Conservation (phyloP, 2,113 vertebrate species). For the Tringa solitaria region DNA sequence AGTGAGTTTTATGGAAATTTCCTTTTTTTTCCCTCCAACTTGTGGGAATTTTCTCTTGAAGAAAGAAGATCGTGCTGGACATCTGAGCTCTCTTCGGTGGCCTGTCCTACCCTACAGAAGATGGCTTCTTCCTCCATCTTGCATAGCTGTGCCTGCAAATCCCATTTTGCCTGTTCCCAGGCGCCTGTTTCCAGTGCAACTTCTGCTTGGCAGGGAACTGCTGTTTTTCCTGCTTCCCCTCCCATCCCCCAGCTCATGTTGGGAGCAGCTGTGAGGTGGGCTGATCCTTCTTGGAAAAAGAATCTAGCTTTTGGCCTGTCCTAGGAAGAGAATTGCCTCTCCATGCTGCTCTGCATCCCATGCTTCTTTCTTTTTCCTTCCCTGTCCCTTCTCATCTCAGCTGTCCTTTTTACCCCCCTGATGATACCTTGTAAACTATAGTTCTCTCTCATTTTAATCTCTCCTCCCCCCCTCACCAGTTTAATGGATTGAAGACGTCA, state of each 20-base stretch:
- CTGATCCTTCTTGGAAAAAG: background rate
- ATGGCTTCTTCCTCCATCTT: background rate
- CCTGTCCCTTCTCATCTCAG: background rate
- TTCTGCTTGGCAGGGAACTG: conserved; percentile 7
- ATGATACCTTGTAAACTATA: background rate
- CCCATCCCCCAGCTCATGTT: background rate
- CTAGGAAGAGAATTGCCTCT: background rate
- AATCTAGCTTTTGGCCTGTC: background rate
- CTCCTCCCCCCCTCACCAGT: too few species aligned
- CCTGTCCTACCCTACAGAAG: background rate
- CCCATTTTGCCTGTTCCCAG: background rate
- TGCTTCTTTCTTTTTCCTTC: background rate
- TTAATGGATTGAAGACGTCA: background rate
- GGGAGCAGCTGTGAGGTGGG: conserved; percentile 10
- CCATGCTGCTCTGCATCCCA: background rate
- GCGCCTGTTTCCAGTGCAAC: background rate
- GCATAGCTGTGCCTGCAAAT: background rate
- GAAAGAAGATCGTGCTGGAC: background rate
- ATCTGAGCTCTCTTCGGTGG: background rate
- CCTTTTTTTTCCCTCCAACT: background rate
- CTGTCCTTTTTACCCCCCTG: background rate
- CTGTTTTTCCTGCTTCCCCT: conserved; percentile 18
- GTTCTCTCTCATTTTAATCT: background rate
- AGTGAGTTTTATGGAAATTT: background rate
- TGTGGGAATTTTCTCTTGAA: background rate